A percentile compares a stretch with the other conserved stretches of the same genome.
phyloP scores from a whole-genome alignment of 2,888 invertebrate genomes.

The Sesia apiformis region DNA sequence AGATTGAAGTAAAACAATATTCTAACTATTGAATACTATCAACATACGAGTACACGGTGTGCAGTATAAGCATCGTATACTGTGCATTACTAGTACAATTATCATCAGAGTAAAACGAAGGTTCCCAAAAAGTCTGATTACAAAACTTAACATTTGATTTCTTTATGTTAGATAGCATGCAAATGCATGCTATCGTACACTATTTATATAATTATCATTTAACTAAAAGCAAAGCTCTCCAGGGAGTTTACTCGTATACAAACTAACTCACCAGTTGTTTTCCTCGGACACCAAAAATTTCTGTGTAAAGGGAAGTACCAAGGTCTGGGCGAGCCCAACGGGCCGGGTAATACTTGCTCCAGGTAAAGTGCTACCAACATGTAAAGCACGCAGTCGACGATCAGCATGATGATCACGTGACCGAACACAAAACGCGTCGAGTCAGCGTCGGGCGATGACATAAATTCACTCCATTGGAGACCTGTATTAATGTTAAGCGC shows the following conservation, averaged over 20 bases:
- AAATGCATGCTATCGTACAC: too few relatives aligned
- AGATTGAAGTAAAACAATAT: too few relatives aligned
- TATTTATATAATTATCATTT: too few relatives aligned
- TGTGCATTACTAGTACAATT: too few relatives aligned
- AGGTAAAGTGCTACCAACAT: constrained; percentile 86
- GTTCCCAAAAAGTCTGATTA: too few relatives aligned
- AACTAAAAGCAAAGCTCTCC: too few relatives aligned
- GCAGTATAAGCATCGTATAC: too few relatives aligned
- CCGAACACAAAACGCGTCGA: constrained; percentile 80
- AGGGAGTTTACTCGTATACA: not conserved
- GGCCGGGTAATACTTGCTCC: constrained; percentile 90
- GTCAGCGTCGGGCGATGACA: constrained; percentile 77
- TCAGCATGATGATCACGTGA: constrained; percentile 80
- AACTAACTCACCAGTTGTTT: not conserved
- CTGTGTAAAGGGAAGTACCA: constrained; percentile 86
- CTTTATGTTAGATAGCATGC: too few relatives aligned
- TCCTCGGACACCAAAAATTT: constrained; percentile 65
- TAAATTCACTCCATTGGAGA: constrained; percentile 78
- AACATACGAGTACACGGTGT: too few relatives aligned
- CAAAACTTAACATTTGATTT: too few relatives aligned
- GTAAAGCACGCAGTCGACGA: constrained; percentile 81
- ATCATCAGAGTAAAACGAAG: too few relatives aligned
- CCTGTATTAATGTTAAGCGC: constrained; percentile 34
- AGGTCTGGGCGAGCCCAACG: constrained; percentile 85
- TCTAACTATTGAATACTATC: too few relatives aligned